A percentile compares a stretch with the other conserved stretches of the same genome.
phyloP scores from a whole-genome alignment of 2,113 vertebrate genomes.

The Strix aluco region DNA sequence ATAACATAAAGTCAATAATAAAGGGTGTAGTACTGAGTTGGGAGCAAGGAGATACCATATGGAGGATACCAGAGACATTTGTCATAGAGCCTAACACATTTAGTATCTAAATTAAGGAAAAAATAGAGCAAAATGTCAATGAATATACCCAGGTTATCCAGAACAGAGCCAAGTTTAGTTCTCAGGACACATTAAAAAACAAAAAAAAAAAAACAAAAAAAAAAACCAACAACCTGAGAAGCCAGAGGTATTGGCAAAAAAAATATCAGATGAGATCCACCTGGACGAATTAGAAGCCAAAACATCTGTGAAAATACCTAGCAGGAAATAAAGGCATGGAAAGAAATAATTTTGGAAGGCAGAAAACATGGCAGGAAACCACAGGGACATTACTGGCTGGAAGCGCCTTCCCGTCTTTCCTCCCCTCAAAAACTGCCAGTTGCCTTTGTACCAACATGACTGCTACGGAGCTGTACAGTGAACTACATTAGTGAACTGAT shows the following conservation, averaged over 20 bases:
- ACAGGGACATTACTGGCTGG: neutral
- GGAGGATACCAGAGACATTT: neutral
- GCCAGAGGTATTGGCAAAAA: neutral
- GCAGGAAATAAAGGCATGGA: conserved; percentile 13
- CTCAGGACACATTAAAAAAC: neutral
- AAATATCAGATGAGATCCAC: neutral
- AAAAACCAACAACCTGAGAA: neutral
- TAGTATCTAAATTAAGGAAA: neutral
- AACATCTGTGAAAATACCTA: conserved; percentile 19
- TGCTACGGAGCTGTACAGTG: neutral
- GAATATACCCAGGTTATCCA: neutral
- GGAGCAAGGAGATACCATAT: neutral
- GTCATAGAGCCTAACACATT: neutral
- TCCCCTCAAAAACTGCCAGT: neutral
- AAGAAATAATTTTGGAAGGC: neutral
- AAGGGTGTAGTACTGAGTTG: neutral
- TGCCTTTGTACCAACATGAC: neutral
- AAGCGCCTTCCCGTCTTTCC: neutral
- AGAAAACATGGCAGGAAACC: neutral
- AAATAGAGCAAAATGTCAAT: neutral
- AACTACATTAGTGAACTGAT: neutral
- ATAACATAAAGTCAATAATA: neutral
- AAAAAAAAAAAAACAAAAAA: neutral
- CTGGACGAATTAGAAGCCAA: neutral
- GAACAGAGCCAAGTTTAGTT: accelerated